Conservation (phyloP, 2,888 invertebrate genomes). For the Salpingus planirostris region DNA sequence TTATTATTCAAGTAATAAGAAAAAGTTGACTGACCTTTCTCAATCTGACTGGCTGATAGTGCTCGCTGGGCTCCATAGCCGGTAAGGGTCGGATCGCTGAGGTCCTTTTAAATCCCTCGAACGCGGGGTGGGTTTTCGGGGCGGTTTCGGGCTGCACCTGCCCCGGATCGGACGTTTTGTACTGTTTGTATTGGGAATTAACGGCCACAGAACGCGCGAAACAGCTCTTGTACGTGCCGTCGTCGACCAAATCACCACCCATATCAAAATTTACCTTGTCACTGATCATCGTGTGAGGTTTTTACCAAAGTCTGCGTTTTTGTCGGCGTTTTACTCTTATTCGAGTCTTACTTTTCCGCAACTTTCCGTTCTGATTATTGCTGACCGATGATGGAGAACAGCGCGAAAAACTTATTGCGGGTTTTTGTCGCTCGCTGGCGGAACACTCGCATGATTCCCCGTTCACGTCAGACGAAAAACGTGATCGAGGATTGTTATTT, state of each 20-base stretch:
- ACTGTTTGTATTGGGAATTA: slow-evolving; percentile 33
- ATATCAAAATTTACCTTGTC: slow-evolving; percentile 26
- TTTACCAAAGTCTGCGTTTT: no score
- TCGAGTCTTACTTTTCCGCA: no score
- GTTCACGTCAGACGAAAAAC: no score
- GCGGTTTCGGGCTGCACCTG: slow-evolving; percentile 16
- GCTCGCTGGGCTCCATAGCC: slow-evolving; percentile 1
- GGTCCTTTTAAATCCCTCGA: slow-evolving; percentile 6
- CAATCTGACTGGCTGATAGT: slow-evolving; percentile 15
- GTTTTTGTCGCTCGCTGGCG: no score
- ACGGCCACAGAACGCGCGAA: slow-evolving; percentile 38
- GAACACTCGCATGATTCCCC: no score
- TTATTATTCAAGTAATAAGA: no score
- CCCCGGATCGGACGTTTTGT: slow-evolving; percentile 15
- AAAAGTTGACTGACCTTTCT: slow-evolving; percentile 19
- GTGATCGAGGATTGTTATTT: slow-evolving; percentile 1
- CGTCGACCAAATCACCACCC: slow-evolving; percentile 28
- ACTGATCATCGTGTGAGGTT: slow-evolving; percentile 22
- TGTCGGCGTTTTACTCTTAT: no score
- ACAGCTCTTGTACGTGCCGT: slow-evolving; percentile 35
- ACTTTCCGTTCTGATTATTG: no score
- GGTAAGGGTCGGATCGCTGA: slow-evolving; percentile 3
- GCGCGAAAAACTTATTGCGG: no score
- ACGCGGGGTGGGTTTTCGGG: no score
- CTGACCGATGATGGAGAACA: no score